These are phyloP conservation scores for Electrophaes corylata DNA, from an alignment of 2,888 invertebrate genomes.

Conservation along the genomic window DNA sequence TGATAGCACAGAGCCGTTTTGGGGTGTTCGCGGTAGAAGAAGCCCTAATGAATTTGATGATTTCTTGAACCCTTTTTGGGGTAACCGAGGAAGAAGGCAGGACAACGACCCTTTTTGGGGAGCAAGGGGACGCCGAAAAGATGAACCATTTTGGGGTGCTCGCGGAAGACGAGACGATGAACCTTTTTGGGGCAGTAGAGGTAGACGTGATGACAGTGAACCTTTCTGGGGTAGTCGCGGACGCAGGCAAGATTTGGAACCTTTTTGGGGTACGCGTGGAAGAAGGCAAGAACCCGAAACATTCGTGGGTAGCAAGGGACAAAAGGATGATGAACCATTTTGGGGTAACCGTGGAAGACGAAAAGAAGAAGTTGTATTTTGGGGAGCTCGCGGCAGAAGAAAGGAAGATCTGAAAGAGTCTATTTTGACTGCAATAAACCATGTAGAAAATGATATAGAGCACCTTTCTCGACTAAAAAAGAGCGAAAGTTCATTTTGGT, in stretches of 20 bases:
- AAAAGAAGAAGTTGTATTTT: constrained; percentile 48
- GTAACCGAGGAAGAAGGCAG: constrained; percentile 57
- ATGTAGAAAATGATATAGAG: constrained; percentile 59
- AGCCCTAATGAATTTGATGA: constrained; percentile 32
- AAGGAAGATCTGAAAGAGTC: constrained; percentile 58
- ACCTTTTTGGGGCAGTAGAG: constrained; percentile 66
- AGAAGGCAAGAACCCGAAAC: constrained; percentile 48
- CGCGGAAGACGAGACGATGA: constrained; percentile 45
- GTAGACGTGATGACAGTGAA: constrained; percentile 58
- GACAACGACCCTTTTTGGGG: constrained; percentile 57
- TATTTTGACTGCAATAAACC: constrained; percentile 55
- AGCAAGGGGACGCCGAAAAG: constrained; percentile 51
- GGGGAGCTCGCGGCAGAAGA: constrained; percentile 55
- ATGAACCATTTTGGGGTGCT: constrained; percentile 51
- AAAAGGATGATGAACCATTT: constrained; percentile 49
- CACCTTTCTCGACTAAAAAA: constrained; percentile 56
- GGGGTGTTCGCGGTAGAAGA: constrained; percentile 58
- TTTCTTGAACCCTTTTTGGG: constrained; percentile 61
- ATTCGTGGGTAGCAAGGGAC: constrained; percentile 48
- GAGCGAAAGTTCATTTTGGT: constrained; percentile 57
- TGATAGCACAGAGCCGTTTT: constrained; percentile 57
- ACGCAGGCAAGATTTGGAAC: constrained; percentile 54
- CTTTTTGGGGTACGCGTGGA: constrained; percentile 63
- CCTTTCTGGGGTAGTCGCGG: constrained; percentile 82
- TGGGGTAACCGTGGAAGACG: constrained; percentile 61